Percentiles rank a stretch among this genome's conserved stretches.
These are phyloP conservation scores for Gyps fulvus DNA, from an alignment of 2,113 vertebrate genomes.

Conservation along the genomic window DNA sequence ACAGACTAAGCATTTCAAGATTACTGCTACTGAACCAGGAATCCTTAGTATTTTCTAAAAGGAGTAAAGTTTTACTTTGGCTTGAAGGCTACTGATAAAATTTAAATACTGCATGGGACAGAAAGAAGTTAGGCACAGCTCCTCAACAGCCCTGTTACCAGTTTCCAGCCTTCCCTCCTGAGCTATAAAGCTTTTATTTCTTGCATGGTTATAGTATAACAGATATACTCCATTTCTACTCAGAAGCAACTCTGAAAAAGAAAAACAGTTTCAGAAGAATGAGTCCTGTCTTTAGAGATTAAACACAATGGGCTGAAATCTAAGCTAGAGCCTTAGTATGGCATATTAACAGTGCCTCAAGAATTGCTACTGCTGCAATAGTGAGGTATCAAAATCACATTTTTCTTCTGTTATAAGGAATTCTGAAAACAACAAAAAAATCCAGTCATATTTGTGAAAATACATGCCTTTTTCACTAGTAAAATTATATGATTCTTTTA, in stretches of 20 bases:
- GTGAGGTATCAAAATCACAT: neutral
- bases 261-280: neutral
- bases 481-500: neutral
- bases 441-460: neutral
- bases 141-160: neutral
- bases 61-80: neutral
- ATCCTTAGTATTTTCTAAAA: neutral
- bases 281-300: neutral
- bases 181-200: neutral
- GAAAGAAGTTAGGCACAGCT: neutral
- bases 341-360: neutral
- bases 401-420: neutral
- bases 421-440: neutral
- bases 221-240: neutral
- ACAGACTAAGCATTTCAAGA: neutral
- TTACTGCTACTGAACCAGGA: neutral
- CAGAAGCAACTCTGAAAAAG: neutral
- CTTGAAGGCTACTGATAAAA: neutral
- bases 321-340: neutral
- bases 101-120: neutral
- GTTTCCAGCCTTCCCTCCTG: neutral
- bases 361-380: neutral
- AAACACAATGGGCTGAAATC: neutral
- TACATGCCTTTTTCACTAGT: neutral
- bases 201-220: neutral